phyloP scores from a whole-genome alignment of 2,113 vertebrate genomes.

The Euleptes europaea region DNA sequence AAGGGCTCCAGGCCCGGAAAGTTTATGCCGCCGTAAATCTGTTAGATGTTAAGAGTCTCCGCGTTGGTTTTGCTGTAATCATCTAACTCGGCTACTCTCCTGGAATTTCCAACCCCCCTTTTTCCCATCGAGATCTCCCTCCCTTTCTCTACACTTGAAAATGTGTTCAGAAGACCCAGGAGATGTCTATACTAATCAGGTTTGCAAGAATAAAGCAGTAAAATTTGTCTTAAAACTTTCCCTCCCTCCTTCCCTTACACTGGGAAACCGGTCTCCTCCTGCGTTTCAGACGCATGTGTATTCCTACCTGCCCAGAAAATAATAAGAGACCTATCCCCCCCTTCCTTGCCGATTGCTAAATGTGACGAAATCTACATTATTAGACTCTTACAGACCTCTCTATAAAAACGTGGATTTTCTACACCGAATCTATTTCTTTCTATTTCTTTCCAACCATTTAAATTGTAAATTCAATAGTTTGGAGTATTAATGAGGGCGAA shows the following conservation, averaged over 20 bases:
- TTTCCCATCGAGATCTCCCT: neutral
- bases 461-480: slow-evolving; percentile 16
- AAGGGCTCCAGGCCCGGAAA: too few species aligned
- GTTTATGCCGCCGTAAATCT: too few species aligned
- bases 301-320: too few species aligned
- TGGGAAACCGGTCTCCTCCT: too few species aligned
- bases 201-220: neutral
- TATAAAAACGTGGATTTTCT: neutral
- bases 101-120: neutral
- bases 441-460: neutral
- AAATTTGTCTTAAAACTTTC: neutral
- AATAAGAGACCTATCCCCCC: too few species aligned
- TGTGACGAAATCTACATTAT: slow-evolving; percentile 17
- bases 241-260: too few species aligned
- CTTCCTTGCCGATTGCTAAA: neutral
- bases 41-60: too few species aligned
- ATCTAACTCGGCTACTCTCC: too few species aligned
- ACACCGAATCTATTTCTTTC: slow-evolving; percentile 25
- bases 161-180: neutral
- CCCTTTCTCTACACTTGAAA: neutral
- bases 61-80: too few species aligned
- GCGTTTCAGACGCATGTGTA: too few species aligned
- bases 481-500: neutral
- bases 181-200: neutral
- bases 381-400: neutral